A percentile compares a stretch with the other conserved stretches of the same genome.
Evolutionary conservation across 2,797 vertebrate genomes (phyloP).

Genomic region (Tenualosa ilisha): DNA sequence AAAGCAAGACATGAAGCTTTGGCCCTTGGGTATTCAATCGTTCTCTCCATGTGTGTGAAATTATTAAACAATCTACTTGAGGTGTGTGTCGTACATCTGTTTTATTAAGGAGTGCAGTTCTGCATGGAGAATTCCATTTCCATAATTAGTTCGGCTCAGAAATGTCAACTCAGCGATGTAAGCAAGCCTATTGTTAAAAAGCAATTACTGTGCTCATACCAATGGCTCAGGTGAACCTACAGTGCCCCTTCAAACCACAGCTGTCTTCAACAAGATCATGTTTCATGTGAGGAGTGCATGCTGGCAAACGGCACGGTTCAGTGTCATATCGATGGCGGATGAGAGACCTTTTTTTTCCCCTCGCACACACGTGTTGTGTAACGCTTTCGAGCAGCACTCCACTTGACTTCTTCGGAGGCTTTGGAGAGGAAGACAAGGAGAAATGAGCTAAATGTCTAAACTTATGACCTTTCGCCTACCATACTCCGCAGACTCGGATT

Average conservation of each 20-base stretch:
- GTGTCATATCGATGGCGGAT: background rate
- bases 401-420: background rate
- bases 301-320: background rate
- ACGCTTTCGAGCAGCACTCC: background rate
- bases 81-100: slow-evolving; percentile 68
- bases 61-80: slow-evolving; percentile 61
- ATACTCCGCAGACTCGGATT: background rate
- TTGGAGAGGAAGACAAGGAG: background rate
- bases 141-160: slow-evolving; percentile 72
- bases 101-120: slow-evolving; percentile 71
- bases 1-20: slow-evolving; percentile 40
- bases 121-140: slow-evolving; percentile 64
- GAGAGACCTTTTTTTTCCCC: background rate
- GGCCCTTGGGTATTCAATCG: slow-evolving; percentile 58
- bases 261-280: slow-evolving; percentile 33
- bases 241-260: slow-evolving; percentile 35
- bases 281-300: background rate
- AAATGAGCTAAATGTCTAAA: background rate
- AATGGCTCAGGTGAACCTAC: slow-evolving; percentile 41
- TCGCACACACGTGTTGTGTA: background rate
- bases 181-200: slow-evolving; percentile 67
- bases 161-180: slow-evolving; percentile 67
- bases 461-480: background rate
- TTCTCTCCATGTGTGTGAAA: slow-evolving; percentile 46
- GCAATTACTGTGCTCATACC: slow-evolving; percentile 64